phyloP scores from a whole-genome alignment of 2,797 vertebrate genomes.

The Pseudochaenichthys georgianus region DNA sequence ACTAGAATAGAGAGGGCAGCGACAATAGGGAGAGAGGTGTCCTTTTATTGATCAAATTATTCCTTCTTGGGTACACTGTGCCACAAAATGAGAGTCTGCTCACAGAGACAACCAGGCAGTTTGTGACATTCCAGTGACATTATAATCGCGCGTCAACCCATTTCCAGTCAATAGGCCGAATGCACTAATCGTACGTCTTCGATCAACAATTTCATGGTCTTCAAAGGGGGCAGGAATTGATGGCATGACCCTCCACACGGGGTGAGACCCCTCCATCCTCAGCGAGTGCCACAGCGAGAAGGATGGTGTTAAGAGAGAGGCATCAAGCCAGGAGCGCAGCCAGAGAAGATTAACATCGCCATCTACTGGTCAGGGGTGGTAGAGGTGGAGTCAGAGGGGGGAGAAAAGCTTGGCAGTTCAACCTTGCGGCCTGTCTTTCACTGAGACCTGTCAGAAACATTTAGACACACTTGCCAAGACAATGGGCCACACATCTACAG shows the following conservation, averaged over 20 bases:
- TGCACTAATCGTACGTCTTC: slow-evolving; percentile 84
- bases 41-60: slow-evolving; percentile 80
- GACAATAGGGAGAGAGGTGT: slow-evolving; percentile 63
- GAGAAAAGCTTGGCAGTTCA: slow-evolving; percentile 61
- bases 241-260: slow-evolving; percentile 81
- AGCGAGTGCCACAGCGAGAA: slow-evolving; percentile 55
- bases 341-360: slow-evolving; percentile 88
- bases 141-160: slow-evolving; percentile 81
- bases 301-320: slow-evolving; percentile 29
- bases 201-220: slow-evolving; percentile 87
- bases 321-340: slow-evolving; percentile 36
- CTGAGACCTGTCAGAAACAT: slow-evolving; percentile 83
- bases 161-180: slow-evolving; percentile 80
- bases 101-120: slow-evolving; percentile 80
- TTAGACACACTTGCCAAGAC: slow-evolving; percentile 82
- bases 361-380: slow-evolving; percentile 82
- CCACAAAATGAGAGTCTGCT: slow-evolving; percentile 67
- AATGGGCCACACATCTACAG: slow-evolving; percentile 81
- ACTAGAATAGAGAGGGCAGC: slow-evolving; percentile 61
- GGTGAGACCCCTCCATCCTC: slow-evolving; percentile 78
- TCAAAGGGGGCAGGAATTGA: slow-evolving; percentile 85
- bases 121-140: slow-evolving; percentile 89
- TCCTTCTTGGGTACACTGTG: slow-evolving; percentile 73
- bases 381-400: slow-evolving; percentile 21
- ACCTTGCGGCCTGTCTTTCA: slow-evolving; percentile 77